These are phyloP conservation scores for Herpetotheres cachinnans DNA, from an alignment of 2,113 vertebrate genomes.

Conservation along the genomic window DNA sequence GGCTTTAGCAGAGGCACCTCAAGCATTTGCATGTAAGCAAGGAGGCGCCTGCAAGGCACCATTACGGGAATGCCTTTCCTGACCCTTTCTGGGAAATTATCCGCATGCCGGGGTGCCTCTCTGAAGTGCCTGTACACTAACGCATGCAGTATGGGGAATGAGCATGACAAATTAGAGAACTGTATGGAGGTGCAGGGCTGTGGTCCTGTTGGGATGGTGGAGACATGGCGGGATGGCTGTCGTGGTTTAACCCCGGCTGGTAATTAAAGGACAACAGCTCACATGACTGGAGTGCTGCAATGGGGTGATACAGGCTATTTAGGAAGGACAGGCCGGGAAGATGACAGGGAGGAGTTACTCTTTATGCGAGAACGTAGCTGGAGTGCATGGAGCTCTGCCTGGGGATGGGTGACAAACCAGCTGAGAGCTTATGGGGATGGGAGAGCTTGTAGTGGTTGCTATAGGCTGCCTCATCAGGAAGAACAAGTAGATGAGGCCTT, in stretches of 20 bases:
- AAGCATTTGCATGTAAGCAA: neutral
- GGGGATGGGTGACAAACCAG: neutral
- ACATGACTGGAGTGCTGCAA: neutral
- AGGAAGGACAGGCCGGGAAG: neutral
- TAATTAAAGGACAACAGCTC: neutral
- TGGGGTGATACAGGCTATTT: neutral
- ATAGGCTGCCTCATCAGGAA: neutral
- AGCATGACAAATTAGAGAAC: no score
- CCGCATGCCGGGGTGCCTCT: accelerated
- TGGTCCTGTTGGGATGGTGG: no score
- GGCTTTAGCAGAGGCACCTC: neutral
- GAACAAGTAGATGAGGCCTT: neutral
- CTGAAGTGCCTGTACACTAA: neutral
- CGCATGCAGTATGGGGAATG: no score
- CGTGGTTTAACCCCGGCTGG: no score
- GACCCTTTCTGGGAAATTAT: neutral
- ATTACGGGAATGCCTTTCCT: accelerated
- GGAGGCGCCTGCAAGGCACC: neutral
- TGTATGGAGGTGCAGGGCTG: no score
- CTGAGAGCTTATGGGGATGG: neutral
- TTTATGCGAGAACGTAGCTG: neutral
- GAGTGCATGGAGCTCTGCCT: neutral
- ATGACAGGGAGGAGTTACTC: neutral
- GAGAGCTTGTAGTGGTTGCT: neutral
- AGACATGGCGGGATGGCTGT: no score